These are phyloP conservation scores for Melanostoma mellinum DNA, from an alignment of 2,888 invertebrate genomes.

Conservation along the genomic window DNA sequence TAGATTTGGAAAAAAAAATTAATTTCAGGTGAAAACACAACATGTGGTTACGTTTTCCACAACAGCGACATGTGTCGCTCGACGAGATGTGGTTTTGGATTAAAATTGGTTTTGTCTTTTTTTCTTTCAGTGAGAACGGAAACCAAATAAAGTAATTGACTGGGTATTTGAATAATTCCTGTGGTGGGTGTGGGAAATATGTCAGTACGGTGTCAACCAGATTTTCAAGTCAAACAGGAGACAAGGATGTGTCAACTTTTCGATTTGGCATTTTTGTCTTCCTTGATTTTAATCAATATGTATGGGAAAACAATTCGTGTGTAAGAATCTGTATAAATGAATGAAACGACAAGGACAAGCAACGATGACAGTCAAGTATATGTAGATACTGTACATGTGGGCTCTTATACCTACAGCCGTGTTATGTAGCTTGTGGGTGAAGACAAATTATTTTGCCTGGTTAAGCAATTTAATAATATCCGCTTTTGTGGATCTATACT, in stretches of 20 bases:
- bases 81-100: slow-evolving; percentile 37
- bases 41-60: slow-evolving; percentile 32
- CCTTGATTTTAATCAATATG: slow-evolving; percentile 50
- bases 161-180: slow-evolving; percentile 62
- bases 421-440: slow-evolving; percentile 36
- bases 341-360: neutral
- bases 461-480: slow-evolving; percentile 63
- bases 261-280: slow-evolving; percentile 18
- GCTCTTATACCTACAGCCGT: no score
- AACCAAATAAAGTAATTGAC: slow-evolving; percentile 56
- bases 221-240: slow-evolving; percentile 40
- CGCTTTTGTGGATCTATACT: neutral
- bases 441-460: slow-evolving; percentile 60
- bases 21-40: slow-evolving; percentile 63
- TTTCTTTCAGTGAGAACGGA: slow-evolving; percentile 28
- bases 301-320: slow-evolving; percentile 50
- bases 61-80: slow-evolving; percentile 48
- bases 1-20: slow-evolving; percentile 51
- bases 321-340: slow-evolving; percentile 47
- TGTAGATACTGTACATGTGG: slow-evolving; percentile 7
- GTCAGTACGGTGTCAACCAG: slow-evolving; percentile 50
- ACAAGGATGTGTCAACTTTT: slow-evolving; percentile 54
- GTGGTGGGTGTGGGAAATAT: slow-evolving; percentile 56
- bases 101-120: neutral
- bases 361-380: slow-evolving; percentile 10